Evolutionary conservation across 2,797 vertebrate genomes (phyloP).

Genomic region (Gobionotothen gibberifrons): DNA sequence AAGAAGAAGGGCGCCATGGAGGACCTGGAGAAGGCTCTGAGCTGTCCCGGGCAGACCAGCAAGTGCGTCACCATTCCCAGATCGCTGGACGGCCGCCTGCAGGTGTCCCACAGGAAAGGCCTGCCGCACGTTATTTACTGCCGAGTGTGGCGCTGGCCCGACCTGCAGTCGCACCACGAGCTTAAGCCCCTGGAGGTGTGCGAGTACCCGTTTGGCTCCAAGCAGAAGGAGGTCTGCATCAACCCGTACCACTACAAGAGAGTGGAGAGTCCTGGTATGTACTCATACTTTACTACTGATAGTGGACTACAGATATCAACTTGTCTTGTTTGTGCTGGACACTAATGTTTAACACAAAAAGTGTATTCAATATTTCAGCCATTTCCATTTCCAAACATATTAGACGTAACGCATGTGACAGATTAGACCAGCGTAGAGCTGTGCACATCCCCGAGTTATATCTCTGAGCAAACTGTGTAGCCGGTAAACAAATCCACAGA

Average conservation of each 20-base stretch:
- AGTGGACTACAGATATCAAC: neutral
- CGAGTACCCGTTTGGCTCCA: constrained; percentile 98
- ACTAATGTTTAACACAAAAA: neutral
- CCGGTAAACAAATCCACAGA: constrained; percentile 73
- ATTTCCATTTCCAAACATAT: neutral
- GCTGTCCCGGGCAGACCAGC: constrained; percentile 96
- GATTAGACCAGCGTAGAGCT: neutral
- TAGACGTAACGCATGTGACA: neutral
- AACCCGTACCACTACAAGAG: constrained; percentile 99
- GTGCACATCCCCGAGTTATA: constrained; percentile 40
- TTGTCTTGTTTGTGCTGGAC: neutral
- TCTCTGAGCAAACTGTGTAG: constrained; percentile 35
- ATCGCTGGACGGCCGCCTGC: constrained; percentile 94
- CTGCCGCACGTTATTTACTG: constrained; percentile 98
- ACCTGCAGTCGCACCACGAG: constrained; percentile 97
- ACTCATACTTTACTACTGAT: neutral
- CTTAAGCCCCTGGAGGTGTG: constrained; percentile 97
- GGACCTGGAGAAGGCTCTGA: constrained; percentile 96
- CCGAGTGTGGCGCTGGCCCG: constrained; percentile 98
- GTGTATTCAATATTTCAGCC: neutral
- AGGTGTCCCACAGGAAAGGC: constrained; percentile 97
- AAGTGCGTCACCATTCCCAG: constrained; percentile 98
- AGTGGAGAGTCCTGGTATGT: constrained; percentile 97
- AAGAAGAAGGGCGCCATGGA: constrained; percentile 99
- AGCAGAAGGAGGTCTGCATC: constrained; percentile 99